These are phyloP conservation scores for Stenolophus ochropezus DNA, from an alignment of 2,888 invertebrate species.

Conservation along the genomic window DNA sequence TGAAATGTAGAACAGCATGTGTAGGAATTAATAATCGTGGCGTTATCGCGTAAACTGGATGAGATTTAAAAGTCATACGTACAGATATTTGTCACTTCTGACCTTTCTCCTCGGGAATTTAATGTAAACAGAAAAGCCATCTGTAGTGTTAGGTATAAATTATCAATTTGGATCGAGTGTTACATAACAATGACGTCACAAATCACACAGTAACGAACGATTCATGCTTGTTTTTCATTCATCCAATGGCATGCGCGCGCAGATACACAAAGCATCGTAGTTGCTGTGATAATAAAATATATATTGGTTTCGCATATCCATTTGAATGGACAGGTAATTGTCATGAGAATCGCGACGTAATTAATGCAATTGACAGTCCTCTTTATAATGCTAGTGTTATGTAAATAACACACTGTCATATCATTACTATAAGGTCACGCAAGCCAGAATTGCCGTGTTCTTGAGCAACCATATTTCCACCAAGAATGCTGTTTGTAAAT, in stretches of 20 bases:
- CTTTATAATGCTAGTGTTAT: conserved; percentile 27
- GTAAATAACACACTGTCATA: conserved; percentile 22
- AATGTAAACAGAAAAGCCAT: conserved; percentile 2
- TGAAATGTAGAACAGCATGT: too few species aligned
- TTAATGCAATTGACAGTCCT: conserved; percentile 5
- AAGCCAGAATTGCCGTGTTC: background rate
- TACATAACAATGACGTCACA: conserved; percentile 43
- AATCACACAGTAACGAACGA: conserved; percentile 31
- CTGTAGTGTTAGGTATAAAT: conserved; percentile 31
- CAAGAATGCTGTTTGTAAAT: background rate
- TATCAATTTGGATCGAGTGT: conserved; percentile 27
- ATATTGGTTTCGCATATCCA: conserved; percentile 14
- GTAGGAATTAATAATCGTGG: background rate
- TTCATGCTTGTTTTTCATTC: conserved; percentile 46
- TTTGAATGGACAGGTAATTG: conserved; percentile 28
- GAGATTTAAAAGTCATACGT: background rate
- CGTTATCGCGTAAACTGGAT: background rate
- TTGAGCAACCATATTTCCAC: background rate
- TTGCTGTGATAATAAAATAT: conserved; percentile 18
- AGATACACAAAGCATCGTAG: background rate
- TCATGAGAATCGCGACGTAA: conserved; percentile 6
- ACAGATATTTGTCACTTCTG: background rate
- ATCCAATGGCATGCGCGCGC: conserved; percentile 34
- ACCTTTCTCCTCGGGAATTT: conserved; percentile 16
- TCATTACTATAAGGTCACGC: conserved; percentile 20